Evolutionary conservation across 1,140 invertebrate genomes (phyloP), one percentile per base, ranked within the genome.

Genomic region (Monochamus saltuarius): DNA sequence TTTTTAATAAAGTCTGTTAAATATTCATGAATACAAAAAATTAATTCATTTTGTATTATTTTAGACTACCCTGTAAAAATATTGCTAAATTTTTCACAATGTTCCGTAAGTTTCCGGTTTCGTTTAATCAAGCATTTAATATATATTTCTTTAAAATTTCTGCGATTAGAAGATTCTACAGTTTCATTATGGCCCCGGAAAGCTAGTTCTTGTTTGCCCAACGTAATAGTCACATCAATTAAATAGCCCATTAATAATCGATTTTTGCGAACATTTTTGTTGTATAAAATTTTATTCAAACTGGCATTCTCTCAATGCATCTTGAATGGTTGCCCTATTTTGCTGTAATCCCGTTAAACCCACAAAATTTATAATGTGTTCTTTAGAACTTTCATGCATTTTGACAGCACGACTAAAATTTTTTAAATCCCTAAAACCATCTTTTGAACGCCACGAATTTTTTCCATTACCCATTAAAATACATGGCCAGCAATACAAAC

Each of bases 241-340:
- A n/a, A n/a, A n/a, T n/a, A n/a, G n/a, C 35, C 7, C 11, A 65
- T 10, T 37, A 61, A 39, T 16, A 10, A 52, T 46, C 59, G 45
- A 55, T 61, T 65, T 61, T 56, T 49, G 4, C 53, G 38, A 36
- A 65, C 62, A 54, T 65, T 57, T 52, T 65, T 58, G 45, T 65
- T 61, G 37, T 22, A 64, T 50, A 53, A 34, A 38, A 53, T 45
- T 50, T 40, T 60, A 43, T 56, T 53, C 7, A 64, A 14, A 54
- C 34, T 55, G 13, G 37, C 29, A 16, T 50, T 49, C 40, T 63
- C 50, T 55, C 17, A 64, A 46, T 34, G 61, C 54, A 40, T 58
- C 56, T 4, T 8, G 38, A 16, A 53, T 38, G 14, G 35, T 62
- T 14, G 29, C 17, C 37, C 7, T 35, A 51, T 57, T 62, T 51